Evolutionary conservation across 2,888 invertebrate genomes (phyloP).

Genomic region (Craniophora ligustri): DNA sequence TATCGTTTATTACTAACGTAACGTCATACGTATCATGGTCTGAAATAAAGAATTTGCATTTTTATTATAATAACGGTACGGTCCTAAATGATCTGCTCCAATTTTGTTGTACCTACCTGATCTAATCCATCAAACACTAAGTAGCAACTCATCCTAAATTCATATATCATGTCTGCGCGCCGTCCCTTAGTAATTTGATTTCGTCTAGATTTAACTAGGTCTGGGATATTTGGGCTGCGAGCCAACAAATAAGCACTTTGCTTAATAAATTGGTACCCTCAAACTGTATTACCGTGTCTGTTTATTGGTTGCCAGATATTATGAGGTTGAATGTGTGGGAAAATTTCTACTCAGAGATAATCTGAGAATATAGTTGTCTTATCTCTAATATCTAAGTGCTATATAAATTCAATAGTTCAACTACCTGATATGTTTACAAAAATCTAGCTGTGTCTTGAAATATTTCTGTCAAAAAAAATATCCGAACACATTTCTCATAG

Average conservation of each 20-base stretch:
- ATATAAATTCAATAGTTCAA: too few relatives aligned
- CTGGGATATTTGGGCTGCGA: conserved; percentile 27
- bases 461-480: conserved; percentile 12
- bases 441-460: not conserved
- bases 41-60: too few relatives aligned
- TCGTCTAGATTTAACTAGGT: conserved; percentile 42
- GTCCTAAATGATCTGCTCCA: too few relatives aligned
- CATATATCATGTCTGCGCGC: conserved; percentile 9
- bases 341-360: too few relatives aligned
- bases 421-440: not conserved
- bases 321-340: too few relatives aligned
- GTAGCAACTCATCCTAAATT: not conserved
- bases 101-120: too few relatives aligned
- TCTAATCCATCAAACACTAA: conserved; percentile 20
- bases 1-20: too few relatives aligned
- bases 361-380: too few relatives aligned
- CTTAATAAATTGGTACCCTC: conserved; percentile 32
- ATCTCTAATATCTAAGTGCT: too few relatives aligned
- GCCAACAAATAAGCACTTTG: conserved; percentile 31
- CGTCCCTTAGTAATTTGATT: conserved; percentile 41
- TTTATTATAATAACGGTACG: too few relatives aligned
- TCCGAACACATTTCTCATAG: not conserved
- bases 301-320: too few relatives aligned
- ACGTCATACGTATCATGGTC: too few relatives aligned
- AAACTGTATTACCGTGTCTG: not conserved